These are phyloP conservation scores for Gobiocypris rarus DNA, from an alignment of 2,113 vertebrate species.

Conservation along the genomic window DNA sequence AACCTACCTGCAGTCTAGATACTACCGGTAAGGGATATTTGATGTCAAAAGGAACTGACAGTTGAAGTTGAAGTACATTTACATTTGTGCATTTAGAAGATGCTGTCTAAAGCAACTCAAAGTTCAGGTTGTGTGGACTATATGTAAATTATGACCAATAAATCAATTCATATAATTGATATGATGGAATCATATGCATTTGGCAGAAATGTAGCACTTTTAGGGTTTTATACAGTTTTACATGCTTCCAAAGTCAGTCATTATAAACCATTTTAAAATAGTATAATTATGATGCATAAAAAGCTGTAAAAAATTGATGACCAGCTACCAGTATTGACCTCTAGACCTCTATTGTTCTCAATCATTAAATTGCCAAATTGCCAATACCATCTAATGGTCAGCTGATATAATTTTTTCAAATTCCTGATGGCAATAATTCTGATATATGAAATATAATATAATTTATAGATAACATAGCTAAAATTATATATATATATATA, in stretches of 20 bases:
- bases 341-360: too few relatives aligned
- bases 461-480: too few relatives aligned
- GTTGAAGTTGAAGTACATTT: background rate
- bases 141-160: too few relatives aligned
- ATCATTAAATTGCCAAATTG: too few relatives aligned
- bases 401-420: too few relatives aligned
- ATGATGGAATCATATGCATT: background rate
- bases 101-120: background rate
- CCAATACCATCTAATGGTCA: too few relatives aligned
- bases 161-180: background rate
- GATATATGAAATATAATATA: too few relatives aligned
- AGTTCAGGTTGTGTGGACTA: too few relatives aligned
- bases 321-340: too few relatives aligned
- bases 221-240: background rate
- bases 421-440: too few relatives aligned
- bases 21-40: constrained; percentile 84
- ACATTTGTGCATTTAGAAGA: background rate
- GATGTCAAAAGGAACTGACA: background rate
- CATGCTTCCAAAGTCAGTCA: background rate
- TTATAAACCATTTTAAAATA: background rate
- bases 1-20: constrained; percentile 95
- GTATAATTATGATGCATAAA: background rate
- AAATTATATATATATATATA: too few relatives aligned
- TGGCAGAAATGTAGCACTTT: background rate
- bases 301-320: background rate